Conservation (phyloP, 2,888 invertebrate species). For the Noctua fimbriata region DNA sequence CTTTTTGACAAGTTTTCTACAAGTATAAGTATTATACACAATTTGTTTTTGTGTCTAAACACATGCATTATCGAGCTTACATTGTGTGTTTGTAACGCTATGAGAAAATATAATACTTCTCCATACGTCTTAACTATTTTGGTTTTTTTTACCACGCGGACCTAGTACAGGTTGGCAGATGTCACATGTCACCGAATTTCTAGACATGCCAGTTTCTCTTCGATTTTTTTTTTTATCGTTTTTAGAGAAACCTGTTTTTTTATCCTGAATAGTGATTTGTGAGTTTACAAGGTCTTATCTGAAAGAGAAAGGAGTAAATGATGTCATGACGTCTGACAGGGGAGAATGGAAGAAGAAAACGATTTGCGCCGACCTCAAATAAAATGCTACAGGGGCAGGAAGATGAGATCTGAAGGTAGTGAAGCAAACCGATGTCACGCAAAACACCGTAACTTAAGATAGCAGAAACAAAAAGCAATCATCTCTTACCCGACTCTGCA, state of each 20-base stretch:
- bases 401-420: background rate
- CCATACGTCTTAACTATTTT: too few species aligned
- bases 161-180: too few species aligned
- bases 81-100: too few species aligned
- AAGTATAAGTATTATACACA: background rate
- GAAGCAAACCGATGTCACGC: background rate
- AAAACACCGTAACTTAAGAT: background rate
- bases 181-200: too few species aligned
- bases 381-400: background rate
- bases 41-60: too few species aligned
- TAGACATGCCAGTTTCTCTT: too few species aligned
- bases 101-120: too few species aligned
- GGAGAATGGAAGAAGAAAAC: background rate
- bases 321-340: background rate
- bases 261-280: background rate
- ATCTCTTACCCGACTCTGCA: conserved; percentile 94
- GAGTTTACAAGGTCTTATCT: background rate
- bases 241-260: too few species aligned
- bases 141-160: too few species aligned
- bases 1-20: background rate
- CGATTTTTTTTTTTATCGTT: too few species aligned
- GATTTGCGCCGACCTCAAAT: background rate
- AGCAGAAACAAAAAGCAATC: background rate
- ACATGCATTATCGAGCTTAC: too few species aligned
- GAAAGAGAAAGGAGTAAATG: background rate